phyloP scores from a whole-genome alignment of 2,797 vertebrate genomes.

The Oryzias dopingdopingensis region DNA sequence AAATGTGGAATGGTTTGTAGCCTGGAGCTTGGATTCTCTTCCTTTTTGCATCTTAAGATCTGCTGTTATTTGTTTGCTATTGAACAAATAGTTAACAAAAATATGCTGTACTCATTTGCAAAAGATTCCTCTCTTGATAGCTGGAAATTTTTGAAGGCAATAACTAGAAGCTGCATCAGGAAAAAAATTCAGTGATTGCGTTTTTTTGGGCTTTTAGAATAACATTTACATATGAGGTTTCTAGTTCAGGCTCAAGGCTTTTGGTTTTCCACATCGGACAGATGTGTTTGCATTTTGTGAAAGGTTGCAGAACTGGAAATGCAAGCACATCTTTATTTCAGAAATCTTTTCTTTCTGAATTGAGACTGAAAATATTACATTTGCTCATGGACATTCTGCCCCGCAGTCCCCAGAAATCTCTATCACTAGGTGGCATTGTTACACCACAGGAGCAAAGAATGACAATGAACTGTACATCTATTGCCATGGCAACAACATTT shows the following conservation, averaged over 20 bases:
- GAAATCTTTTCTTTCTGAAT: conserved; percentile 3
- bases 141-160: too few relatives aligned
- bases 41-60: not conserved
- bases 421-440: conserved; percentile 77
- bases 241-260: not conserved
- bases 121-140: too few relatives aligned
- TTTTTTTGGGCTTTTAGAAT: too few relatives aligned
- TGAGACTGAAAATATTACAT: conserved; percentile 12
- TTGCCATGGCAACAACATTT: conserved; percentile 63
- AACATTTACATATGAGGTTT: not conserved
- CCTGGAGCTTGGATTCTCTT: not conserved
- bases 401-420: conserved; percentile 28
- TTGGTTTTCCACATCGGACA: not conserved
- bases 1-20: not conserved
- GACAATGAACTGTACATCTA: conserved; percentile 43
- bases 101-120: too few relatives aligned
- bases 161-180: too few relatives aligned
- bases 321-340: not conserved
- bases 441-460: conserved; percentile 54
- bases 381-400: conserved; percentile 10
- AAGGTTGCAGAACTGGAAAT: not conserved
- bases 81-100: too few relatives aligned
- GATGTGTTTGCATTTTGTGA: not conserved
- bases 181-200: too few relatives aligned
- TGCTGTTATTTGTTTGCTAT: not conserved